Evolutionary conservation across 2,113 vertebrate genomes (phyloP), one percentile per base, ranked within the genome.

Genomic region (Neoarius graeffei): DNA sequence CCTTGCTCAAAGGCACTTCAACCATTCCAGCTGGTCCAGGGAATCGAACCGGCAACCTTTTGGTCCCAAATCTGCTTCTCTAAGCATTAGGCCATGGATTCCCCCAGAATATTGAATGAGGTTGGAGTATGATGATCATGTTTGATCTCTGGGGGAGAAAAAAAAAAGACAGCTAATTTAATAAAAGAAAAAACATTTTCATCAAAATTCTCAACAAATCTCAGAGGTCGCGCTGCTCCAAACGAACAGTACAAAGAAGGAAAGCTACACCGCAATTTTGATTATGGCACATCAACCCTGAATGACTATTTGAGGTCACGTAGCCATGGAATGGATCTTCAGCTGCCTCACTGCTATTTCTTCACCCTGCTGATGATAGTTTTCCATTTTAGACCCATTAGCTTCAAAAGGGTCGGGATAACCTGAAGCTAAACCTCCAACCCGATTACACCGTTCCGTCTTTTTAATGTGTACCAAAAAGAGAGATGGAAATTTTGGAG

Each of bases 341-440:
- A 83, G 67, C 67, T 52, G 77, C 91, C 66, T 90, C 88, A 20
- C 50, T 57, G 77, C 23, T 10, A 30, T 80, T 76, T 80, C 90
- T 91, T 83, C 81, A 85, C 85, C 77, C 90, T 90, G 89, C 54
- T 59, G n/a, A 91, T 93, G 88, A 90, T 59, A 91, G 81, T 67
- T 90, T 87, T 92, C 84, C 90, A 91, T 91, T 89, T 94, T 93
- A 91, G 91, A 88, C 81, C 84, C 85, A 25, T 89, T 88, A 86
- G 80, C 85, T 77, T 85, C 52, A 73, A 81, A 56, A 87, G 86
- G 93, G 93, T 93, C 92, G 90, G 81, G 86, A 85, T 90, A 93
- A 94, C 93, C 91, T 87, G 89, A 86, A 85, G 62, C 88, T 87
- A 86, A 91, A 93, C 91, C 50, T 19, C 7, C 13, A 80, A 62